phyloP scores from a whole-genome alignment of 37 sponge, comb jelly and placozoan species.

The Halisarca cf. caerulea region DNA sequence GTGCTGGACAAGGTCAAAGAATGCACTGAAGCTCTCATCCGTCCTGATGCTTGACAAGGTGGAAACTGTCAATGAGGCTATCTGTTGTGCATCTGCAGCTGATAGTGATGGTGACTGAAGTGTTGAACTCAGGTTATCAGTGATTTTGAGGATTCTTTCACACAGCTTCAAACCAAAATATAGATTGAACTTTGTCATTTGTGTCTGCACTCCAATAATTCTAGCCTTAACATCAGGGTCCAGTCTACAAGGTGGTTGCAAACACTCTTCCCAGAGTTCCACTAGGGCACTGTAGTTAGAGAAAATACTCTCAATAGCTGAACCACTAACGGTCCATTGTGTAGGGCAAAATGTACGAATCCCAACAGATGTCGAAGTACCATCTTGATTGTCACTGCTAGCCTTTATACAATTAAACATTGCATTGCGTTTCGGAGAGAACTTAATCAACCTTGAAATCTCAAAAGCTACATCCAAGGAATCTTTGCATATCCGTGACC shows the following conservation, averaged over 20 bases:
- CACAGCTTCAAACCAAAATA: slow-evolving; percentile 69
- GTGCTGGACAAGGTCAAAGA: slow-evolving; percentile 5
- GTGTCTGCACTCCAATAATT: slow-evolving; percentile 55
- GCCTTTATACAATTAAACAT: slow-evolving; percentile 32
- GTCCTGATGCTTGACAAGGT: slow-evolving; percentile 63
- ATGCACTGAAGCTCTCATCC: slow-evolving; percentile 27
- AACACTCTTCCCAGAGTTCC: slow-evolving; percentile 64
- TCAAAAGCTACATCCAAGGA: slow-evolving; percentile 35
- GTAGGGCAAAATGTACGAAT: slow-evolving; percentile 44
- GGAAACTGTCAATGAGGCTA: slow-evolving; percentile 52
- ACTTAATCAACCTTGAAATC: slow-evolving; percentile 30
- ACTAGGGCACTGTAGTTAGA: slow-evolving; percentile 9
- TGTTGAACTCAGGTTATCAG: slow-evolving; percentile 70
- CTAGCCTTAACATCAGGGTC: slow-evolving; percentile 75
- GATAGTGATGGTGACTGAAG: slow-evolving; percentile 57
- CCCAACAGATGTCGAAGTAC: neutral
- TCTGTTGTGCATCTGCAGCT: slow-evolving; percentile 58
- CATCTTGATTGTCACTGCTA: neutral
- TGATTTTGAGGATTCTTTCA: slow-evolving; percentile 56
- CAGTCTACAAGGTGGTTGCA: slow-evolving; percentile 31
- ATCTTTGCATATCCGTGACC: slow-evolving; percentile 44
- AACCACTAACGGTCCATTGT: slow-evolving; percentile 35
- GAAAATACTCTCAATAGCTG: slow-evolving; percentile 31
- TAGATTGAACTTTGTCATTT: slow-evolving; percentile 45
- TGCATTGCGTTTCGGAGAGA: slow-evolving; percentile 41